phyloP scores from a whole-genome alignment of 2,113 vertebrate genomes.

The Erythrolamprus reginae region DNA sequence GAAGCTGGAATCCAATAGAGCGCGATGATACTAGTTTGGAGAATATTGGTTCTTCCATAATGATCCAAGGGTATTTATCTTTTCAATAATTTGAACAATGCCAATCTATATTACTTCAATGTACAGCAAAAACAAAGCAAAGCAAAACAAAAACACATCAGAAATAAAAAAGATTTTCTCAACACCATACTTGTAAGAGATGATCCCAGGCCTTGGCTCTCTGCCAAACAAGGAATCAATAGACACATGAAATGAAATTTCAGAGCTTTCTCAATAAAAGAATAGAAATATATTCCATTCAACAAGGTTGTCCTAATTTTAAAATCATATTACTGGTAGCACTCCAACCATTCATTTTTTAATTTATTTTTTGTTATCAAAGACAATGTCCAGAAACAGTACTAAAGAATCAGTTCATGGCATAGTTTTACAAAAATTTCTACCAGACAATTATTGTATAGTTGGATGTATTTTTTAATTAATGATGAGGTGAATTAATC shows the following conservation, averaged over 20 bases:
- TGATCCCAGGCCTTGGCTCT: too few species aligned
- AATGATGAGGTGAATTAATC: slow-evolving; percentile 64
- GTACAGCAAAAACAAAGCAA: slow-evolving; percentile 9
- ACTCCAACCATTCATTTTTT: slow-evolving; percentile 41
- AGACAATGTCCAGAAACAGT: slow-evolving; percentile 85
- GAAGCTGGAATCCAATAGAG: too few species aligned
- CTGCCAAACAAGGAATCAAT: background rate
- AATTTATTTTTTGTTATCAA: slow-evolving; percentile 86
- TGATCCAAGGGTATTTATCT: background rate
- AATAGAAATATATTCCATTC: background rate
- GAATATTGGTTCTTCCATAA: slow-evolving; percentile 1
- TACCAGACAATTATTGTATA: slow-evolving; percentile 72
- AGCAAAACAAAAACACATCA: background rate
- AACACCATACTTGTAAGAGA: background rate
- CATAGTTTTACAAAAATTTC: slow-evolving; percentile 73
- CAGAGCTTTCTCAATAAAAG: background rate
- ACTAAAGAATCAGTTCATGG: slow-evolving; percentile 77
- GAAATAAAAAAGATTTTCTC: background rate
- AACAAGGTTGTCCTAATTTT: slow-evolving; percentile 24
- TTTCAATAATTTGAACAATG: slow-evolving; percentile 17
- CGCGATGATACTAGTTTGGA: background rate
- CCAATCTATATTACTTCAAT: slow-evolving; percentile 3
- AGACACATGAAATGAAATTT: background rate
- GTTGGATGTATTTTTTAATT: slow-evolving; percentile 73
- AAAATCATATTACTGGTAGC: slow-evolving; percentile 45